Evolutionary conservation across 2,888 invertebrate species (phyloP).

Genomic region (Pardosa pseudoannulata): DNA sequence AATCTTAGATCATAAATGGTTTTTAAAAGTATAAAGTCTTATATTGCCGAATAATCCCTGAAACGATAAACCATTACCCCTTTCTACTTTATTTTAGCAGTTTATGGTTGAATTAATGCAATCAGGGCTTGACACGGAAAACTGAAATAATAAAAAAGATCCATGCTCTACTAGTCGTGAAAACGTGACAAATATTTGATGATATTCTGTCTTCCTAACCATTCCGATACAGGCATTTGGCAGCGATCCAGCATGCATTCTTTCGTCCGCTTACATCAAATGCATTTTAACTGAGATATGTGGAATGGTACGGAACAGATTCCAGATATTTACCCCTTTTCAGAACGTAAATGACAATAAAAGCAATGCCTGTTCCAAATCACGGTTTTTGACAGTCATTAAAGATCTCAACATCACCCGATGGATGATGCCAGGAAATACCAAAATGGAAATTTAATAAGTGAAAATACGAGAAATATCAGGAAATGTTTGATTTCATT

Average conservation of each 20-base stretch:
- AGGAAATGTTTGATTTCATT: too few species aligned
- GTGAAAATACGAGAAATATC: too few species aligned
- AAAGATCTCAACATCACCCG: background rate
- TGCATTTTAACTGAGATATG: background rate
- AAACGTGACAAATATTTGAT: conserved; percentile 4
- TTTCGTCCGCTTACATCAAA: background rate
- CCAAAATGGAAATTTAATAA: too few species aligned
- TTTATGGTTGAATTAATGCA: too few species aligned
- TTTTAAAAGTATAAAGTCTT: too few species aligned
- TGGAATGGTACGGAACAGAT: background rate
- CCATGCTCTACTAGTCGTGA: background rate
- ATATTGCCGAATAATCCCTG: too few species aligned
- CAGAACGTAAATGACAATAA: background rate
- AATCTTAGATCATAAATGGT: too few species aligned
- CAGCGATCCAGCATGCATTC: background rate
- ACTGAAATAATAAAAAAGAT: background rate
- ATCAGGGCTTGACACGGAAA: too few species aligned
- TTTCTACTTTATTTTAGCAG: too few species aligned
- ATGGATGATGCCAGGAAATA: too few species aligned
- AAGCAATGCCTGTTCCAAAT: background rate
- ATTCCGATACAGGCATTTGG: background rate
- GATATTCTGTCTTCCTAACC: background rate
- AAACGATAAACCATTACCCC: too few species aligned
- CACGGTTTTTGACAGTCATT: background rate
- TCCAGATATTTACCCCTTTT: background rate